Conservation (phyloP, 2,888 invertebrate genomes). For the Brassicogethes aeneus region DNA sequence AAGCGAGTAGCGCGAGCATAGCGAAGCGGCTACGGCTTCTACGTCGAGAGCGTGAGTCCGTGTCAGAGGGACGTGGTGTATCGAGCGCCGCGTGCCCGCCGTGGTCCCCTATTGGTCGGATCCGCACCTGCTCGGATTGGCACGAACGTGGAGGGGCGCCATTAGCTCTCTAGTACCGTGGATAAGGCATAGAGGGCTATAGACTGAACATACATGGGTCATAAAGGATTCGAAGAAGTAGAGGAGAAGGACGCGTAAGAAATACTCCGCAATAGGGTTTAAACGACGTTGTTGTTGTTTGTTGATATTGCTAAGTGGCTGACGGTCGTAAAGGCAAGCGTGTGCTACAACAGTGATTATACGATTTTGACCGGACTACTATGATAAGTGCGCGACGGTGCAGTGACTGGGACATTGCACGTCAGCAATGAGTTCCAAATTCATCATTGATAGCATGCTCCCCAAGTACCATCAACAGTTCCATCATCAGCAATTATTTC, state of each 20-base stretch:
- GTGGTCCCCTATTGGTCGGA: constrained; percentile 38
- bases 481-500: constrained; percentile 60
- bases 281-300: constrained; percentile 29
- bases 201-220: constrained; percentile 78
- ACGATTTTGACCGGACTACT: constrained; percentile 28
- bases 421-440: constrained; percentile 88
- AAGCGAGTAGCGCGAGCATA: constrained; percentile 2
- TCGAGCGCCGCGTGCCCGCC: constrained; percentile 25
- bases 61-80: constrained; percentile 16
- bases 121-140: constrained; percentile 47
- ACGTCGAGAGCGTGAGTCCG: constrained; percentile 7
- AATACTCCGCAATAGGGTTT: constrained; percentile 39
- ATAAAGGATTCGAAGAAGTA: constrained; percentile 74
- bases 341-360: constrained; percentile 25
- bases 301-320: constrained; percentile 31
- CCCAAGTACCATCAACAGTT: constrained; percentile 84
- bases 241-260: constrained; percentile 52
- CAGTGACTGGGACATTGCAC: constrained; percentile 35
- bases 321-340: constrained; percentile 33
- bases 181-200: constrained; percentile 74
- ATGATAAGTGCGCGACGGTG: constrained; percentile 36
- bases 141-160: constrained; percentile 41
- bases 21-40: constrained; percentile 10
- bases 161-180: constrained; percentile 50
- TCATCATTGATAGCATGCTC: constrained; percentile 96